phyloP scores from a whole-genome alignment of 2,113 vertebrate species.

The Plestiodon gilberti region DNA sequence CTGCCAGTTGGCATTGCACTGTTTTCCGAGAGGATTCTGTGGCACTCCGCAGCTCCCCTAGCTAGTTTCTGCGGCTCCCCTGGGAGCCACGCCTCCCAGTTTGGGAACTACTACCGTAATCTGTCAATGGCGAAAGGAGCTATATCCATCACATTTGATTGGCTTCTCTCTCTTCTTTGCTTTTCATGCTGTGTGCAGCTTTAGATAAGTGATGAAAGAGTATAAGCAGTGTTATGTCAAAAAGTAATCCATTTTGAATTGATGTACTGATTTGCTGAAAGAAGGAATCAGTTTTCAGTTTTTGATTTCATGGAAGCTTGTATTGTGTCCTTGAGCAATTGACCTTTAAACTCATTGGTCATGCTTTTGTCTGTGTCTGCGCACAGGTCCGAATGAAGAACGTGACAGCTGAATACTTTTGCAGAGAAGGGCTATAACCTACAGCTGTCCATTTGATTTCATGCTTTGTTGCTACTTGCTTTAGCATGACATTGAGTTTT shows the following conservation, averaged over 20 bases:
- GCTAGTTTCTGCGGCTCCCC: too few species aligned
- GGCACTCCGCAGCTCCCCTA: too few species aligned
- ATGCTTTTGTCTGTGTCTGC: fast-evolving
- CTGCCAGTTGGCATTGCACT: too few species aligned
- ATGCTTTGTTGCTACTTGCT: not conserved
- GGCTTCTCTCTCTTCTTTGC: not conserved
- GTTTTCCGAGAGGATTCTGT: too few species aligned
- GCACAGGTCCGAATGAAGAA: not conserved
- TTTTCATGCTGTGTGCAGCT: not conserved
- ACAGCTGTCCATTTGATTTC: not conserved
- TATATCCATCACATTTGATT: not conserved
- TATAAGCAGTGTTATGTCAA: not conserved
- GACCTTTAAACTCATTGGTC: not conserved
- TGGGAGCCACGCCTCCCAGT: too few species aligned
- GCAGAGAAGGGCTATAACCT: not conserved
- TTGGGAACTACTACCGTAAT: not conserved
- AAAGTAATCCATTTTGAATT: not conserved
- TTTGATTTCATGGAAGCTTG: not conserved
- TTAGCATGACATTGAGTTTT: not conserved
- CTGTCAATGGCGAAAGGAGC: not conserved
- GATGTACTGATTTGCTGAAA: not conserved
- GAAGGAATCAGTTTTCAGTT: not conserved
- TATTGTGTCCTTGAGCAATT: not conserved
- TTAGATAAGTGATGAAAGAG: not conserved
- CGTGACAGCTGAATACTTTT: not conserved